phyloP scores from a whole-genome alignment of 2,888 invertebrate species.

The Meliscaeva auricollis region DNA sequence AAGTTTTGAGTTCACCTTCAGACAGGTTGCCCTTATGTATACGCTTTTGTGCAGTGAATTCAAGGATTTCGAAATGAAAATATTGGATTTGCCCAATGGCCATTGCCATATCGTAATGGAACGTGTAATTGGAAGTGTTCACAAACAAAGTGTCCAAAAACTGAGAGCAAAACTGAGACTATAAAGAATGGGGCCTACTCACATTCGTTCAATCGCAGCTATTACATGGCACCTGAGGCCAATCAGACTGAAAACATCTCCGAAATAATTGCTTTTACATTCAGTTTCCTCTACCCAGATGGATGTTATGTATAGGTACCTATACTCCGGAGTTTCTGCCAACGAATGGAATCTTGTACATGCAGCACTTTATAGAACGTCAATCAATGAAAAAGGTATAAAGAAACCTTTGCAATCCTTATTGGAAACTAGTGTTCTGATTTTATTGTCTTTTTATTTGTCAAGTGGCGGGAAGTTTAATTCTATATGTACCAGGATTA shows the following conservation, averaged over 20 bases:
- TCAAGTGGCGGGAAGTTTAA: too few relatives aligned
- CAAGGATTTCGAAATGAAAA: slow-evolving; percentile 41
- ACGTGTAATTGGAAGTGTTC: slow-evolving; percentile 73
- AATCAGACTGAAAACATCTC: slow-evolving; percentile 62
- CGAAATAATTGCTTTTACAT: slow-evolving; percentile 68
- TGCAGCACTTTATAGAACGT: slow-evolving; percentile 51
- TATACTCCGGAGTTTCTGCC: too few relatives aligned
- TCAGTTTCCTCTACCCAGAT: slow-evolving; percentile 35
- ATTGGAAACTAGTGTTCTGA: background rate
- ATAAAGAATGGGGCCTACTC: slow-evolving; percentile 31
- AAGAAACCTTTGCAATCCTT: slow-evolving; percentile 46
- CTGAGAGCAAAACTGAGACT: slow-evolving; percentile 38
- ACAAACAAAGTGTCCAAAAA: slow-evolving; percentile 70
- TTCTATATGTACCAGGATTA: too few relatives aligned
- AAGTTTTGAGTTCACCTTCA: background rate
- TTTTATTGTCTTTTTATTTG: too few relatives aligned
- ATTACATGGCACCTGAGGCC: slow-evolving; percentile 56
- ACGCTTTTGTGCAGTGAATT: background rate
- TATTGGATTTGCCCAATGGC: slow-evolving; percentile 71
- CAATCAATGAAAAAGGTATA: slow-evolving; percentile 51
- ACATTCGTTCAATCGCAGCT: slow-evolving; percentile 50
- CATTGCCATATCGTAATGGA: slow-evolving; percentile 66
- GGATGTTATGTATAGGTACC: background rate
- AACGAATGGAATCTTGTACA: slow-evolving; percentile 40
- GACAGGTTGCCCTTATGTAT: background rate